A percentile compares a stretch with the other conserved stretches of the same genome.
These are phyloP conservation scores for Xenus cinereus DNA, from an alignment of 2,113 vertebrate genomes.

Conservation along the genomic window DNA sequence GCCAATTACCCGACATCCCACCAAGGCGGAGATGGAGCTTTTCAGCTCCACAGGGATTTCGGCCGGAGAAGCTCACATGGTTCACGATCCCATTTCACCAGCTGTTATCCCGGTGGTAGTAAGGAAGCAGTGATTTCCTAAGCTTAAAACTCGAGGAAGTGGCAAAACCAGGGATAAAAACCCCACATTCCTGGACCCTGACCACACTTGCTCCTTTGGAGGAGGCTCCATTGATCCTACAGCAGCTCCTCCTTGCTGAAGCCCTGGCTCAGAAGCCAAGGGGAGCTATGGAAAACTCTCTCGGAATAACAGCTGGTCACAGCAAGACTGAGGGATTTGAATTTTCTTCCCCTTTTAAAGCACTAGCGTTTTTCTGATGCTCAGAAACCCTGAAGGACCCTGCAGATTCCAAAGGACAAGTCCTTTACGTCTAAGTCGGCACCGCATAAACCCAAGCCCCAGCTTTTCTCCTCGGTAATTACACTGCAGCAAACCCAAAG, in stretches of 20 bases:
- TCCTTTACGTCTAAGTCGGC: background rate
- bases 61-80: background rate
- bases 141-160: background rate
- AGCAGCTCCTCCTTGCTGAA: background rate
- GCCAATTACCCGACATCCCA: background rate
- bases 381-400: background rate
- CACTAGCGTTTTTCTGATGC: background rate
- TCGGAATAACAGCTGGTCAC: background rate
- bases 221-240: background rate
- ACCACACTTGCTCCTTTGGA: background rate
- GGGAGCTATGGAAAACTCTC: background rate
- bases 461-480: background rate
- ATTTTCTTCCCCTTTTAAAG: background rate
- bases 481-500: background rate
- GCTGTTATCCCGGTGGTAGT: background rate
- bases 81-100: background rate
- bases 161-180: background rate
- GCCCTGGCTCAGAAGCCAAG: background rate
- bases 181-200: rapidly evolving
- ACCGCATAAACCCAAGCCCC: background rate
- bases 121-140: background rate
- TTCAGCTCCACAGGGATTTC: background rate
- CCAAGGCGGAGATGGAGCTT: background rate
- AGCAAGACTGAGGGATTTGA: background rate
- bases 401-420: background rate